Evolutionary conservation across 2,888 invertebrate species (phyloP).

Genomic region (Halocaridina rubra): DNA sequence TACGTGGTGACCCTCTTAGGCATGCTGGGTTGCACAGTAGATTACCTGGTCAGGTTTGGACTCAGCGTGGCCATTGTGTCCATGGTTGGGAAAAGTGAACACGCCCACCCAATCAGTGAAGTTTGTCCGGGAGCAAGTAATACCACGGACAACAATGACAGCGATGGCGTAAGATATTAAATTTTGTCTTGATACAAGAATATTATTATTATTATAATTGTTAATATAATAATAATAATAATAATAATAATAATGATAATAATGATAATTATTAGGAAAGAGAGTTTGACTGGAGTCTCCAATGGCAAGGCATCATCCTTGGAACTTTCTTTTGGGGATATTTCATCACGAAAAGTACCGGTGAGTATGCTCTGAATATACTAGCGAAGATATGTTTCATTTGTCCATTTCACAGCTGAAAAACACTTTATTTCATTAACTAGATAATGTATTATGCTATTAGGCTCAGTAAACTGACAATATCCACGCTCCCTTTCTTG

Average conservation of each 20-base stretch:
- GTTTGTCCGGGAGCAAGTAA: slow-evolving; percentile 27
- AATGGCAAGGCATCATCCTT: slow-evolving; percentile 42
- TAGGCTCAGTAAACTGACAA: background rate
- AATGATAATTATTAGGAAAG: background rate
- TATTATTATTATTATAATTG: no score
- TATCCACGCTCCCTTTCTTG: background rate
- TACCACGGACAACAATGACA: background rate
- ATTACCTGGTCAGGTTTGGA: slow-evolving; percentile 33
- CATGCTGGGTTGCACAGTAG: slow-evolving; percentile 28
- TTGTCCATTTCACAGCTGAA: background rate
- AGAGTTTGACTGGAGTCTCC: slow-evolving; percentile 24
- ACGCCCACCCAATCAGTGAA: background rate
- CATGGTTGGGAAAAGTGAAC: slow-evolving; percentile 39
- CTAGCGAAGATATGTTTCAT: background rate
- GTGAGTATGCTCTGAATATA: background rate
- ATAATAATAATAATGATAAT: background rate
- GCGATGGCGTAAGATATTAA: no score
- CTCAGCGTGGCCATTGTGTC: slow-evolving; percentile 43
- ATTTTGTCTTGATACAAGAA: no score
- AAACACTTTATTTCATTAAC: no score
- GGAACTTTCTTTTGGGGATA: slow-evolving; percentile 53
- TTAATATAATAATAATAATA: background rate
- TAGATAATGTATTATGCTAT: background rate
- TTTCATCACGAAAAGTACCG: slow-evolving; percentile 38
- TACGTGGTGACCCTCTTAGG: slow-evolving; percentile 38